Evolutionary conservation across 1,140 invertebrate species (phyloP).

Genomic region (Lordiphosa stackelbergi): DNA sequence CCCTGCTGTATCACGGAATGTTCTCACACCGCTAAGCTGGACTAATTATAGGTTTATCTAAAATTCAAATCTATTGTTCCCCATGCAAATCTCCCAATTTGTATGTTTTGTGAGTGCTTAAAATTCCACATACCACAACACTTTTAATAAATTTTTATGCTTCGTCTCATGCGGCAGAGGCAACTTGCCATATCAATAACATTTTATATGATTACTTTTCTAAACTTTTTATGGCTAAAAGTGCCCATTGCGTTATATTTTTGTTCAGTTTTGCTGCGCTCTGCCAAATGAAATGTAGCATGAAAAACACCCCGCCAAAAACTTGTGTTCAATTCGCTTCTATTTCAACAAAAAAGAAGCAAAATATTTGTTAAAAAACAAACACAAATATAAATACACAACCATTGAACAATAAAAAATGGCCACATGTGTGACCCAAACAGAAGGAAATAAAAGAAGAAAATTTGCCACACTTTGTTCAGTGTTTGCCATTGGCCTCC

Average conservation of each 20-base stretch:
- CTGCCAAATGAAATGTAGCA: conserved; percentile 62
- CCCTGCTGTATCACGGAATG: too few relatives aligned
- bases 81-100: conserved; percentile 28
- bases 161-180: conserved; percentile 13
- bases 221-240: conserved; percentile 61
- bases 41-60: too few relatives aligned
- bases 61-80: conserved; percentile 2
- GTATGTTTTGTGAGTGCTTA: background rate
- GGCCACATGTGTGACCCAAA: conserved; percentile 56
- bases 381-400: conserved; percentile 56
- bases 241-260: conserved; percentile 21
- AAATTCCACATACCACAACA: conserved; percentile 16
- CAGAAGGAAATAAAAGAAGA: conserved; percentile 2
- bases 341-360: conserved; percentile 20
- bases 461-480: conserved; percentile 7
- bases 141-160: conserved; percentile 65
- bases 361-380: conserved; percentile 31
- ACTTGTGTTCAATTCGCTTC: conserved; percentile 41
- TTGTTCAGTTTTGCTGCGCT: conserved; percentile 15
- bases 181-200: conserved; percentile 63
- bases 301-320: conserved; percentile 39
- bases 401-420: conserved; percentile 69
- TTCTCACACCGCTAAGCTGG: too few relatives aligned
- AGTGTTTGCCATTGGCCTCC: conserved; percentile 35
- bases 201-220: conserved; percentile 73